Evolutionary conservation across 2,888 invertebrate species (phyloP).

Genomic region (Leptinotarsa tumamoca): DNA sequence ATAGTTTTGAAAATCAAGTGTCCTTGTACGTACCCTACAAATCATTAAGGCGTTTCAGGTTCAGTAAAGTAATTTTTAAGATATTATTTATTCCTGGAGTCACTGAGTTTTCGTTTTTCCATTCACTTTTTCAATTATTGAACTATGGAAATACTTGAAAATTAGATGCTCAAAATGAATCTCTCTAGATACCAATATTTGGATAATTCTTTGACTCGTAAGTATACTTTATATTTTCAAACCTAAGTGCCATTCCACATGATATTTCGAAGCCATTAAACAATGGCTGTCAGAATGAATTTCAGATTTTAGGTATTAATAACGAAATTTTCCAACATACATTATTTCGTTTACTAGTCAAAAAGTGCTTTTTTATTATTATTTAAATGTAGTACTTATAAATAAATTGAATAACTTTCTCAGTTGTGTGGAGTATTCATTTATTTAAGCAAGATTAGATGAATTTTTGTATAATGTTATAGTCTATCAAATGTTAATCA

Average conservation of each 20-base stretch:
- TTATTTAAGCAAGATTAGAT: constrained; percentile 27
- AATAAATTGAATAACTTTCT: neutral
- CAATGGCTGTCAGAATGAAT: constrained; percentile 12
- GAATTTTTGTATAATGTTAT: constrained; percentile 37
- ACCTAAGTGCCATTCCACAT: constrained; percentile 23
- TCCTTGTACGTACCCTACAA: neutral
- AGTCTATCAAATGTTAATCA: constrained; percentile 44
- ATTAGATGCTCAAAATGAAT: constrained; percentile 21
- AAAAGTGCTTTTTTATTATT: constrained; percentile 47
- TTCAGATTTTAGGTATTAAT: constrained; percentile 13
- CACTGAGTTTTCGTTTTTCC: too few relatives aligned
- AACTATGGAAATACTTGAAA: neutral
- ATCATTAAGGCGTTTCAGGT: neutral
- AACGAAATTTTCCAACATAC: constrained; percentile 11
- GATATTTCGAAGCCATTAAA: constrained; percentile 17
- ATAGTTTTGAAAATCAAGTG: constrained; percentile 20
- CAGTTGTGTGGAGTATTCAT: constrained; percentile 3
- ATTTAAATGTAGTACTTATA: constrained; percentile 26
- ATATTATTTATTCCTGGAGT: too few relatives aligned
- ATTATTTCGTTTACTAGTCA: constrained; percentile 51
- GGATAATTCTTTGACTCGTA: constrained; percentile 5
- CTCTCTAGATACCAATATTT: constrained; percentile 7
- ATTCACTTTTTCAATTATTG: too few relatives aligned
- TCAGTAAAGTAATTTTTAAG: too few relatives aligned
- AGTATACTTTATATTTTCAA: constrained; percentile 4